Evolutionary conservation across 37 sponge, comb jelly and placozoan genomes (phyloP), one percentile per base, ranked within the genome.

Genomic region (Chondrilla cf. caribensis): DNA sequence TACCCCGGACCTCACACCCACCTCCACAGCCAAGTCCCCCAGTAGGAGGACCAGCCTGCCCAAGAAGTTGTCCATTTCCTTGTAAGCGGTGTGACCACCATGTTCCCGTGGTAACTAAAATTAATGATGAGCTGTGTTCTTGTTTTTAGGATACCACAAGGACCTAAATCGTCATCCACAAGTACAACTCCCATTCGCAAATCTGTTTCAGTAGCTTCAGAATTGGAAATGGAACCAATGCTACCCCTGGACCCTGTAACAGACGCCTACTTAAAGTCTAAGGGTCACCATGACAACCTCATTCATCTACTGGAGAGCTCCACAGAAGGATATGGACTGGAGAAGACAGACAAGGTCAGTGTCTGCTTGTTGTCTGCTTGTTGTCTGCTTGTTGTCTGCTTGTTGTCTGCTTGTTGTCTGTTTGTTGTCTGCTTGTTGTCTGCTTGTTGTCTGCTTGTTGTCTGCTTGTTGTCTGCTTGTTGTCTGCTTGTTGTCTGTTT

Each of bases 281-380:
- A 82, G 26, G 22, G 35, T 4, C 65, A 73, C 35, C 82, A 87
- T 54, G 85, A 85, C 26, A 68, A 32, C 37, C 43, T 91, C 24
- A 19, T 42, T 8, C n/a, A 78, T 15, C 88, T 84, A 44, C 83
- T 91, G 22, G 85, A 91, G 81, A 87, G 86, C 19, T 40, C 78
- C 18, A n/a, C n/a, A n/a, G 38, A 29, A n/a, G 19, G 24, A 39
- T 68, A 29, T 68, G 89, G 82, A 4, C 66, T 89, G 19, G 77
- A 77, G 44, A 76, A 81, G 1, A 51, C 38, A 66, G 85, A 85
- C 32, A 84, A 76, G 85, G 89, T 89, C n/a, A n/a, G n/a, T n/a
- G n/a, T n/a, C n/a, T n/a, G n/a, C n/a, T n/a, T n/a, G n/a, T n/a
- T n/a, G n/a, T n/a, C n/a, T n/a, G n/a, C n/a, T n/a, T n/a, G n/a